A percentile compares a stretch with the other conserved stretches of the same genome.
Conservation (phyloP, 2,888 invertebrate genomes). For the Mamestra brassicae region DNA sequence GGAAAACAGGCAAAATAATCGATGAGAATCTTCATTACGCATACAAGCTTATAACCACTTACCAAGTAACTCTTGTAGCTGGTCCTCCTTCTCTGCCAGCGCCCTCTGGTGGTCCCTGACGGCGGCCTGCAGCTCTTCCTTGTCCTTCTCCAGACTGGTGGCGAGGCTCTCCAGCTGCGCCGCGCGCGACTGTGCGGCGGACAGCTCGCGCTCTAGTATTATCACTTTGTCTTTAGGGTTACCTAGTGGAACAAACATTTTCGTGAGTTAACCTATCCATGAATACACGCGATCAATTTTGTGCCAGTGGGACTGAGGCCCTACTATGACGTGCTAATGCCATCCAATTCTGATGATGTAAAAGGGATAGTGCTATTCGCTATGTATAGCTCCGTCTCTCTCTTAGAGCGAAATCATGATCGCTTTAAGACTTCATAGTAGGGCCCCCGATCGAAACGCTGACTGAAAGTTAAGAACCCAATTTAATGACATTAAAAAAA, state of each 20-base stretch:
- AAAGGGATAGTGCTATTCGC: no score
- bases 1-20: no score
- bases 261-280: not conserved
- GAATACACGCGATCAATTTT: no score
- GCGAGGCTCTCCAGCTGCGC: slow-evolving; percentile 85
- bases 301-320: no score
- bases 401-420: no score
- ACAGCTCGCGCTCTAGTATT: slow-evolving; percentile 84
- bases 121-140: slow-evolving; percentile 93
- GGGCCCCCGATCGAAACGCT: no score
- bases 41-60: slow-evolving; percentile 44
- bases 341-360: no score
- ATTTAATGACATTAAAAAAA: no score
- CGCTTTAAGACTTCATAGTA: no score
- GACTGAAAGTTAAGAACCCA: no score
- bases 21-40: not conserved
- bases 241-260: slow-evolving; percentile 70
- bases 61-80: slow-evolving; percentile 86
- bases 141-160: slow-evolving; percentile 90
- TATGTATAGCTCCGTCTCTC: no score
- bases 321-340: no score
- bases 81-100: slow-evolving; percentile 84
- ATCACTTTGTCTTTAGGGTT: slow-evolving; percentile 86
- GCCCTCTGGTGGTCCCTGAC: slow-evolving; percentile 90
- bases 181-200: slow-evolving; percentile 79